Percentiles rank a stretch among this genome's conserved stretches.
phyloP scores from a whole-genome alignment of 2,113 vertebrate species.

The Leucopsar rothschildi region DNA sequence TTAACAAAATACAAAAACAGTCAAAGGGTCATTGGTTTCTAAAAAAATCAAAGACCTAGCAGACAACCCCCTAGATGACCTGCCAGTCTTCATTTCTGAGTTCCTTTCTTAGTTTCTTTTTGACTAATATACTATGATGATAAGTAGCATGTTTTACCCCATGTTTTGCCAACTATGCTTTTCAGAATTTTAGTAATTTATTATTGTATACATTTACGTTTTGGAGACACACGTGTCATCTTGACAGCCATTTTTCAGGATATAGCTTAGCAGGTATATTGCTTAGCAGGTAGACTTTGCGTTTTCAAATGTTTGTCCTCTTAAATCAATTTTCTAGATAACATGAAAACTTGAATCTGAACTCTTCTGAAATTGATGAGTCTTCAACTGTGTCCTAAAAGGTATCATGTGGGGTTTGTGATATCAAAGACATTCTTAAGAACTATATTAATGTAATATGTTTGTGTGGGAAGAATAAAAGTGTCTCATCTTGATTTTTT shows the following conservation, averaged over 20 bases:
- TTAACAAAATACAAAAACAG: background rate
- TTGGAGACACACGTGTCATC: background rate
- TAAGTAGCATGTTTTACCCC: background rate
- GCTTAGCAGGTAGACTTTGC: background rate
- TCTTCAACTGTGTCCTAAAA: background rate
- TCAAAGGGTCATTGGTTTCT: background rate
- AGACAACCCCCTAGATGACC: background rate
- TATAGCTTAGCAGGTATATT: background rate
- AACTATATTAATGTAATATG: background rate
- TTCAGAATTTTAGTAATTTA: background rate
- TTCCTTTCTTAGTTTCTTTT: background rate
- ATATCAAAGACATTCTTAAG: background rate
- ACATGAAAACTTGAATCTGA: background rate
- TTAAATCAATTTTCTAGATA: background rate
- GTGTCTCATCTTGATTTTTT: background rate
- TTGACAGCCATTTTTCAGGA: background rate
- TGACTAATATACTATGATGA: background rate
- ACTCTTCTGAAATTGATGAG: background rate
- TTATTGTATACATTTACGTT: background rate
- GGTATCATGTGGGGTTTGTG: background rate
- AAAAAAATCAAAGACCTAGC: background rate
- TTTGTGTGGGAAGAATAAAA: background rate
- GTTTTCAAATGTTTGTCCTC: background rate
- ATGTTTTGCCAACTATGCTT: background rate
- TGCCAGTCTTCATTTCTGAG: background rate